These are phyloP conservation scores for Willowsia nigromaculata DNA, from an alignment of 2,888 invertebrate genomes.

Conservation along the genomic window DNA sequence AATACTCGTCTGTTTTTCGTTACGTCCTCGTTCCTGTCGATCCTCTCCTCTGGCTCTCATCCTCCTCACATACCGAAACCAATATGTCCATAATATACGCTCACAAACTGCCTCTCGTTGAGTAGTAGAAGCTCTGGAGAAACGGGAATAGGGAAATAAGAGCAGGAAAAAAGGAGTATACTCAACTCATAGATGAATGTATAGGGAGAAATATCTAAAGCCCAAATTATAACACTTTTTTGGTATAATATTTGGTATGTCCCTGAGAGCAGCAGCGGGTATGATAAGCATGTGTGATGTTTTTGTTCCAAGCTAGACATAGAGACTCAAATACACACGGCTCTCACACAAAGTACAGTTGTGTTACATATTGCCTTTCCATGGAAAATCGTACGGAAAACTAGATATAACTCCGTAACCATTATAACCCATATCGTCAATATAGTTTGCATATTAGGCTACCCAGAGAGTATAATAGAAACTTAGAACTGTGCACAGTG, in stretches of 20 bases:
- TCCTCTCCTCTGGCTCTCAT: neutral
- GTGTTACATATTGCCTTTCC: constrained; percentile 26
- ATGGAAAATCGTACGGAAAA: constrained; percentile 34
- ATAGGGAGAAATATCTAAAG: neutral
- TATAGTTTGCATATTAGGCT: constrained; percentile 26
- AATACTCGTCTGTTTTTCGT: neutral
- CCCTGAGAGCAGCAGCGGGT: neutral
- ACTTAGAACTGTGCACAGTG: constrained; percentile 15
- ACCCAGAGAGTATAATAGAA: neutral
- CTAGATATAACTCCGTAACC: constrained; percentile 10
- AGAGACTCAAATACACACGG: constrained; percentile 36
- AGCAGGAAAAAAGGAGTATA: constrained; percentile 13
- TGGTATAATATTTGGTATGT: constrained; percentile 24
- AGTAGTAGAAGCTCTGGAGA: constrained; percentile 38
- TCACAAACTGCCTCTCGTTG: neutral
- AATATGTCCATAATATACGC: neutral
- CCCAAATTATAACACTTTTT: neutral
- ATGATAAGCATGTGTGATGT: neutral
- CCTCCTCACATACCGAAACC: neutral
- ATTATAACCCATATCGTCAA: neutral
- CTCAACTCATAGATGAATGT: neutral
- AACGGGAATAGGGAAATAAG: constrained; percentile 38
- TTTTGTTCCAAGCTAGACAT: constrained; percentile 46
- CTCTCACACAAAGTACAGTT: constrained; percentile 39
- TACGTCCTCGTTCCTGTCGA: neutral